Percentiles rank a stretch among this genome's conserved stretches.
phyloP scores from a whole-genome alignment of 2,113 vertebrate species.

The Heteronetta atricapilla region DNA sequence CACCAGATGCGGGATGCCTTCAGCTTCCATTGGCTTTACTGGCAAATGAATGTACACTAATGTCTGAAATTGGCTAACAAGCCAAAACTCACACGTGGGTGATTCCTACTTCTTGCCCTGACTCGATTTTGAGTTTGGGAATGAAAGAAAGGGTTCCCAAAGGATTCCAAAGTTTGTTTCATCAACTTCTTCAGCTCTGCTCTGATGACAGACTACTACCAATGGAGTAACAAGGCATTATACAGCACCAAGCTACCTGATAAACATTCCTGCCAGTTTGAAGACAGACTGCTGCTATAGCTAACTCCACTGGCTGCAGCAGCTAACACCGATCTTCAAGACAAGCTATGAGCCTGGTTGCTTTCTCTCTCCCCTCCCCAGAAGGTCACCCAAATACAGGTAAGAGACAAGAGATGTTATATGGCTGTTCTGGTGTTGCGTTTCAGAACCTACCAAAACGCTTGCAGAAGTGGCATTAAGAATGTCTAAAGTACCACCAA shows the following conservation, averaged over 20 bases:
- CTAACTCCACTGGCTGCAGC: neutral
- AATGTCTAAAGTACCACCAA: neutral
- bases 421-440: neutral
- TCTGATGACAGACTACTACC: neutral
- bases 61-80: neutral
- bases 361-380: neutral
- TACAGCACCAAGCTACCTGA: neutral
- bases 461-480: neutral
- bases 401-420: neutral
- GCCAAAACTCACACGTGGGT: neutral
- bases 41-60: neutral
- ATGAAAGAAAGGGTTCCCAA: neutral
- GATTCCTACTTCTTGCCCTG: neutral
- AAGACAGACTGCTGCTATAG: neutral
- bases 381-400: neutral
- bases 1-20: neutral
- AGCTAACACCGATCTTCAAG: neutral
- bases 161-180: neutral
- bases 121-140: neutral
- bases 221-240: neutral
- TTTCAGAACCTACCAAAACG: neutral
- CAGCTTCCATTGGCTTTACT: neutral
- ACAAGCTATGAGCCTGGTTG: neutral
- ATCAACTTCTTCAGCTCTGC: neutral
- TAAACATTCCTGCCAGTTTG: neutral